These are phyloP conservation scores for Eidolon helvum DNA, from an alignment of 2,113 vertebrate genomes.

Conservation along the genomic window DNA sequence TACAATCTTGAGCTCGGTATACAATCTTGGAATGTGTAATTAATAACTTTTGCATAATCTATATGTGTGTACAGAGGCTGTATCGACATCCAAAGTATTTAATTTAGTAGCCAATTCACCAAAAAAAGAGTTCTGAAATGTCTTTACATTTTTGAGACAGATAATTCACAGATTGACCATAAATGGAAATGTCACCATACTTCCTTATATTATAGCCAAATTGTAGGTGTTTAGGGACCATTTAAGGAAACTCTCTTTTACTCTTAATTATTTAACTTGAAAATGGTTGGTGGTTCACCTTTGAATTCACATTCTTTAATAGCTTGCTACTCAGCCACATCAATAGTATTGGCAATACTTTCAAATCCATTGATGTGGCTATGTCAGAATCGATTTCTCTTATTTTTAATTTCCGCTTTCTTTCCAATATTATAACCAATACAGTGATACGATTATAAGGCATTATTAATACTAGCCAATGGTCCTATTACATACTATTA, in stretches of 20 bases:
- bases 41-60: not conserved
- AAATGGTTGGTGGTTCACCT: not conserved
- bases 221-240: not conserved
- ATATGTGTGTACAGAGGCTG: not conserved
- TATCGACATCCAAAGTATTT: not conserved
- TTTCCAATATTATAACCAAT: not conserved
- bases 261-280: constrained; percentile 12
- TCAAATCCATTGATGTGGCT: not conserved
- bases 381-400: not conserved
- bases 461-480: not conserved
- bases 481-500: not conserved
- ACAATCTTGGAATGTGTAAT: not conserved
- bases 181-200: constrained; percentile 8
- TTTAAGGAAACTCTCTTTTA: not conserved
- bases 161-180: not conserved
- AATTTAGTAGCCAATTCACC: not conserved
- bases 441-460: not conserved
- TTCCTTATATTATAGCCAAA: not conserved
- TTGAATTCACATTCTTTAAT: not conserved
- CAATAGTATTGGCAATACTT: not conserved
- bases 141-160: not conserved
- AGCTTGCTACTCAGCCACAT: not conserved
- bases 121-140: not conserved
- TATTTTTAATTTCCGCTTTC: constrained; percentile 22
- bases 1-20: not conserved